Percentiles rank a stretch among this genome's conserved stretches.
phyloP scores from a whole-genome alignment of 2,113 vertebrate species.

The Atherinomorus stipes region DNA sequence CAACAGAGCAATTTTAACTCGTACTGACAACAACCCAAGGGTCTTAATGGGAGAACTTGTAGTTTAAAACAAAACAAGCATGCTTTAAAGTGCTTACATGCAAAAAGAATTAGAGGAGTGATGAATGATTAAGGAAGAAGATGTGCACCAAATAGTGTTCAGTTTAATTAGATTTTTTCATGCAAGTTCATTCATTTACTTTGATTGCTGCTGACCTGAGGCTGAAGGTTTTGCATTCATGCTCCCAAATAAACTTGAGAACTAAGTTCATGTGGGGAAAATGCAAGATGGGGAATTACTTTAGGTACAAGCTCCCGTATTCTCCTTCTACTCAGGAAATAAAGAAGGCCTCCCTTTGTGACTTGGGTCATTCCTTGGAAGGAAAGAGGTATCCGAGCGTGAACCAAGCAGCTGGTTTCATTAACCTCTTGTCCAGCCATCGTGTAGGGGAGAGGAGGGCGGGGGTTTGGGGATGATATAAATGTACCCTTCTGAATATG shows the following conservation, averaged over 20 bases:
- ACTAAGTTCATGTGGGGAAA: slow-evolving; percentile 10
- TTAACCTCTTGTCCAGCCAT: slow-evolving; percentile 83
- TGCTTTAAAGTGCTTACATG: neutral
- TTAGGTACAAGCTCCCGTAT: slow-evolving; percentile 16
- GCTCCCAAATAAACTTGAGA: slow-evolving; percentile 20
- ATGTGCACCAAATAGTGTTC: neutral
- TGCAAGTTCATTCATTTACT: neutral
- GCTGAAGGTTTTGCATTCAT: slow-evolving; percentile 9
- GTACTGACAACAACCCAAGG: slow-evolving; percentile 21
- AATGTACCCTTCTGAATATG: slow-evolving; percentile 80
- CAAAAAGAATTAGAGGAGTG: too few species aligned
- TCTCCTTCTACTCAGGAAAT: slow-evolving; percentile 32
- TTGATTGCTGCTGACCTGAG: neutral
- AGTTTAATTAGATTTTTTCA: neutral
- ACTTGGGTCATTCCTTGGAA: slow-evolving; percentile 66
- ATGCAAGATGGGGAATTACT: neutral
- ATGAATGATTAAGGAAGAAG: neutral
- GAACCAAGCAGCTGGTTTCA: slow-evolving; percentile 84
- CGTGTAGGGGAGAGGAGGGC: slow-evolving; percentile 54
- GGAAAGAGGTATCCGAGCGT: slow-evolving; percentile 71
- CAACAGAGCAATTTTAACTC: slow-evolving; percentile 21
- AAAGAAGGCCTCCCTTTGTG: slow-evolving; percentile 66
- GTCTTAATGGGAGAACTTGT: neutral
- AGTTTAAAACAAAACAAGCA: neutral
- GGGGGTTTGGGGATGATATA: slow-evolving; percentile 40